Evolutionary conservation across 2,797 vertebrate species (phyloP), one percentile per base, ranked within the genome.

Genomic region (Darevskia mixta): DNA sequence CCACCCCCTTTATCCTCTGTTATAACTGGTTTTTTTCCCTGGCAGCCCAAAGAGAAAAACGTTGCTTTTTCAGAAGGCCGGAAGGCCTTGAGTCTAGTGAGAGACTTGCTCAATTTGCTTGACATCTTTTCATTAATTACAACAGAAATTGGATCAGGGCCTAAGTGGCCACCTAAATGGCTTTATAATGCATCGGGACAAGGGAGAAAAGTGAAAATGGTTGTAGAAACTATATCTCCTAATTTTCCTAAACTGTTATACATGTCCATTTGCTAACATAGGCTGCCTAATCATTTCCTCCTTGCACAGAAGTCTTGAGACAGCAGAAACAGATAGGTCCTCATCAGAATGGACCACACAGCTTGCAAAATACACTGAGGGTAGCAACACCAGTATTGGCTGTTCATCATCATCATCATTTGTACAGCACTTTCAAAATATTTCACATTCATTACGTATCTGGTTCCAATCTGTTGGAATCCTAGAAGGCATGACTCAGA

Each of bases 51-150:
- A 49, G 13, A 49, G 43, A 86, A 80, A 32, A 72, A n/a, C 2
- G 15, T 75, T 75, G 73, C 38, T 25, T 75, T 32, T 11, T 25
- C 20, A 15, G n/a, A 49, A 82, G 20, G 55, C 61, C 10, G 10
- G 15, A 64, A 77, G 41, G n/a, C 35, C 78, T 43, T 79, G 49
- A 71, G 29, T 79, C 87, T 78, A 64, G 49, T 35, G 18, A 32
- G 66, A 64, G 76, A 32, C 49, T 18, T 71, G 76, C 27, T 85
- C 78, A 85, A 89, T 55, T 89, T 75, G 77, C 69, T 58, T 80
- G 71, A 76, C 55, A 67, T 55, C 32, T 64, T 81, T 81, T 41
- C 78, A 81, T 89, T 76, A 85, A 67, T 89, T 89, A 75, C 23
- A 75, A 49, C 58, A 49, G 20, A 82, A 86, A 82, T 82, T 86